phyloP scores from a whole-genome alignment of 1,140 invertebrate genomes.

The Listronotus bonariensis region DNA sequence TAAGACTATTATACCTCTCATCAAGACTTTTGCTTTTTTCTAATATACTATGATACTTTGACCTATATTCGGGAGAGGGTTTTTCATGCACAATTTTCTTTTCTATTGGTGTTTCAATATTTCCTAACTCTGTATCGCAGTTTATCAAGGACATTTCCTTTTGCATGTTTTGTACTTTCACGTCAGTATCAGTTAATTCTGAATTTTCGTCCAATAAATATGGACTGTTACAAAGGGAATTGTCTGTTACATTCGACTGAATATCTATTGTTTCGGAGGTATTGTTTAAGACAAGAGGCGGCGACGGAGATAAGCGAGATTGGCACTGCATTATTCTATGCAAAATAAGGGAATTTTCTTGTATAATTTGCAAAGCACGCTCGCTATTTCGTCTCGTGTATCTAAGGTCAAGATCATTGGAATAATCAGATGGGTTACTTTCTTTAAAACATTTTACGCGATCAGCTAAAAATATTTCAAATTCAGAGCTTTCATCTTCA shows the following conservation, averaged over 20 bases:
- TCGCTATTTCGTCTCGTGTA: constrained; percentile 67
- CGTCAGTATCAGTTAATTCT: constrained; percentile 12
- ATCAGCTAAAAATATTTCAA: constrained; percentile 53
- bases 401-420: constrained; percentile 2
- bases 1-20: constrained; percentile 50
- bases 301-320: constrained; percentile 53
- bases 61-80: constrained; percentile 32
- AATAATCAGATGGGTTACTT: constrained; percentile 1
- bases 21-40: constrained; percentile 51
- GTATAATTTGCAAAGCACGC: constrained; percentile 74
- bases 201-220: constrained; percentile 47
- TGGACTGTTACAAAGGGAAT: neutral
- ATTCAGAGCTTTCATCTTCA: constrained; percentile 51
- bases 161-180: constrained; percentile 57
- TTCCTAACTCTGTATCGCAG: neutral
- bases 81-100: neutral
- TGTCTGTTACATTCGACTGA: constrained; percentile 18
- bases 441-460: constrained; percentile 46
- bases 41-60: constrained; percentile 50
- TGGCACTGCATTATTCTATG: constrained; percentile 73
- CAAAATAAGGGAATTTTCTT: constrained; percentile 81
- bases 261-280: constrained; percentile 52
- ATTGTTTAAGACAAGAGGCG: constrained; percentile 52
- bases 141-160: constrained; percentile 36
- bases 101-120: neutral